phyloP scores from a whole-genome alignment of 2,797 vertebrate genomes.

The Oryzias dopingdopingensis region DNA sequence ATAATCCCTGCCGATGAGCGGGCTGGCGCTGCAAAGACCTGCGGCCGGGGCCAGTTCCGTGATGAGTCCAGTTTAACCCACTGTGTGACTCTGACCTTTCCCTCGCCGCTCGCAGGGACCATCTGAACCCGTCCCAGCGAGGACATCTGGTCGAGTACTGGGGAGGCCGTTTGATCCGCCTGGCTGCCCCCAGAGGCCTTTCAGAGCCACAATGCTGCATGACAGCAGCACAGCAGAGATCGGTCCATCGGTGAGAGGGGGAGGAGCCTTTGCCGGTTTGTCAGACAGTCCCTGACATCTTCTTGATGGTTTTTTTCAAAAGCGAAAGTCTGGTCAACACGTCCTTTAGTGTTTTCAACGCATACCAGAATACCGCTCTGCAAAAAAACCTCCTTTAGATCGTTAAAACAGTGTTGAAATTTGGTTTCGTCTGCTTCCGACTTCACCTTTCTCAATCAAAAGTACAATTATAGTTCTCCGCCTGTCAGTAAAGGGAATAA shows the following conservation, averaged over 20 bases:
- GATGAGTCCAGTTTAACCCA: conserved; percentile 84
- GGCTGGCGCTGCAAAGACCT: conserved; percentile 22
- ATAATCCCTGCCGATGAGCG: conserved; percentile 73
- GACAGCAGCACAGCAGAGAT: conserved; percentile 21
- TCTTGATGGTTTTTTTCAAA: no score
- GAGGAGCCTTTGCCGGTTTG: background rate
- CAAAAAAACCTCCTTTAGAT: no score
- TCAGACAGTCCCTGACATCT: no score
- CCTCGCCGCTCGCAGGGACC: conserved; percentile 74
- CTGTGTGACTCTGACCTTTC: conserved; percentile 83
- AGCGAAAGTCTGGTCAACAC: no score
- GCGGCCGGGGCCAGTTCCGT: conserved; percentile 68
- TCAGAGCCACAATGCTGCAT: conserved; percentile 39
- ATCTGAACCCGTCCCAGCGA: conserved; percentile 73
- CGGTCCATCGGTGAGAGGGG: conserved; percentile 6
- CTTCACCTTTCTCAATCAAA: background rate
- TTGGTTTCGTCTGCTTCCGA: no score
- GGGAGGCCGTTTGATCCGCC: conserved; percentile 68
- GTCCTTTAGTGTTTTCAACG: no score
- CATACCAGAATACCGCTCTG: no score
- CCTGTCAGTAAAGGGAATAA: background rate
- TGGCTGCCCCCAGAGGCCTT: conserved; percentile 65
- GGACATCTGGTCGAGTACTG: conserved; percentile 77
- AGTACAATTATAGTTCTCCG: background rate
- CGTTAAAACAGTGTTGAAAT: no score